phyloP scores from a whole-genome alignment of 2,113 vertebrate genomes.

The Pangasianodon gigas region DNA sequence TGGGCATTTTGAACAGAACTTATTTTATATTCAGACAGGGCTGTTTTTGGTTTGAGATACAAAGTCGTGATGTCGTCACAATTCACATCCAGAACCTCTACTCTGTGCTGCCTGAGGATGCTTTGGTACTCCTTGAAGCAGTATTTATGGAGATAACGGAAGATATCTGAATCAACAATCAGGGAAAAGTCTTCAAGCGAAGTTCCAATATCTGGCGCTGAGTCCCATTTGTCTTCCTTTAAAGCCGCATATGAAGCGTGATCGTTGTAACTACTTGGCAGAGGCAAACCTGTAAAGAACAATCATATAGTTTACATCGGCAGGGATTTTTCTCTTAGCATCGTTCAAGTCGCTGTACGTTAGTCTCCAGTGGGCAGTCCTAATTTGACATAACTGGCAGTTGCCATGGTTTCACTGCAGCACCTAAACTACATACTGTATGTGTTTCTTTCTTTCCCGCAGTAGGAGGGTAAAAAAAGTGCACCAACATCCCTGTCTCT shows the following conservation, averaged over 20 bases:
- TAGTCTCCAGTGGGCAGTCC: too few species aligned
- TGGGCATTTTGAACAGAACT: slow-evolving; percentile 40
- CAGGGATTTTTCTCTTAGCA: neutral
- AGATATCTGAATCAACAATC: slow-evolving; percentile 67
- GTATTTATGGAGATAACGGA: slow-evolving; percentile 67
- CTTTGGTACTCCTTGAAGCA: slow-evolving; percentile 55
- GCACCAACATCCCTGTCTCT: too few species aligned
- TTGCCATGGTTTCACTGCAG: too few species aligned
- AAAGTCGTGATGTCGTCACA: slow-evolving; percentile 53
- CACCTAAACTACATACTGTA: too few species aligned
- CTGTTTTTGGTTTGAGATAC: slow-evolving; percentile 55
- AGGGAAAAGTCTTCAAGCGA: slow-evolving; percentile 64
- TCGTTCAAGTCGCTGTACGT: neutral
- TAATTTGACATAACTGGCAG: too few species aligned
- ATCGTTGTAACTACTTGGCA: neutral
- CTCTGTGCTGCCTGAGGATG: slow-evolving; percentile 49
- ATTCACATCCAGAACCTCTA: slow-evolving; percentile 64
- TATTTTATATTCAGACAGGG: neutral
- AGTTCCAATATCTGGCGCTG: neutral
- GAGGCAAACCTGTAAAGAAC: neutral
- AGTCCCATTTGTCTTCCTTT: neutral
- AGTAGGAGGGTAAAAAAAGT: too few species aligned
- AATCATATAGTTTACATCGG: neutral
- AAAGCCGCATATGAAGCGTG: neutral
- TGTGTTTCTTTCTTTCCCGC: too few species aligned